These are phyloP conservation scores for Sphyrna mokarran DNA, from an alignment of 2,113 vertebrate species.

Conservation along the genomic window DNA sequence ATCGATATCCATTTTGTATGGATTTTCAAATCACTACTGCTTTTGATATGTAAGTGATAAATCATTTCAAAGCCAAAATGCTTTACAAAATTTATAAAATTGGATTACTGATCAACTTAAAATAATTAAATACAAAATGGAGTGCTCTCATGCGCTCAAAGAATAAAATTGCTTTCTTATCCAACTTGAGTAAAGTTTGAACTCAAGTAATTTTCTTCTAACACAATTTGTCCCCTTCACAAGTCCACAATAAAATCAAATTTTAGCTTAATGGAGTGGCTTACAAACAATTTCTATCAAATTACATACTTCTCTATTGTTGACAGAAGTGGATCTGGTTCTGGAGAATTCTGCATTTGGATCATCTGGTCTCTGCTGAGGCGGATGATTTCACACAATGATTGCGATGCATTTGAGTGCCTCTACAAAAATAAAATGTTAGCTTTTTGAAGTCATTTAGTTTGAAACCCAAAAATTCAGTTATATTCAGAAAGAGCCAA, in stretches of 20 bases:
- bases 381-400: slow-evolving; percentile 95
- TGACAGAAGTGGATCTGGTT: slow-evolving; percentile 89
- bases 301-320: slow-evolving; percentile 88
- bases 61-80: not conserved
- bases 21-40: not conserved
- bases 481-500: not conserved
- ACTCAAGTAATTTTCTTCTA: not conserved
- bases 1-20: not conserved
- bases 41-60: not conserved
- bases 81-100: not conserved
- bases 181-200: not conserved
- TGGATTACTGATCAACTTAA: not conserved
- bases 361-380: slow-evolving; percentile 98
- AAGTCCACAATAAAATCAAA: not conserved
- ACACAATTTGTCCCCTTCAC: not conserved
- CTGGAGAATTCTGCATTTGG: slow-evolving; percentile 87
- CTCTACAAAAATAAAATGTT: slow-evolving; percentile 58
- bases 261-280: not conserved
- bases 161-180: not conserved
- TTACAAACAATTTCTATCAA: not conserved
- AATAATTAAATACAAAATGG: not conserved
- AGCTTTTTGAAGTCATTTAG: slow-evolving; percentile 37
- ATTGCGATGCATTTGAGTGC: slow-evolving; percentile 96
- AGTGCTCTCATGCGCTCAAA: not conserved
- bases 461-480: not conserved